Evolutionary conservation across 2,888 invertebrate genomes (phyloP).

Genomic region (Anthophora plumipes): DNA sequence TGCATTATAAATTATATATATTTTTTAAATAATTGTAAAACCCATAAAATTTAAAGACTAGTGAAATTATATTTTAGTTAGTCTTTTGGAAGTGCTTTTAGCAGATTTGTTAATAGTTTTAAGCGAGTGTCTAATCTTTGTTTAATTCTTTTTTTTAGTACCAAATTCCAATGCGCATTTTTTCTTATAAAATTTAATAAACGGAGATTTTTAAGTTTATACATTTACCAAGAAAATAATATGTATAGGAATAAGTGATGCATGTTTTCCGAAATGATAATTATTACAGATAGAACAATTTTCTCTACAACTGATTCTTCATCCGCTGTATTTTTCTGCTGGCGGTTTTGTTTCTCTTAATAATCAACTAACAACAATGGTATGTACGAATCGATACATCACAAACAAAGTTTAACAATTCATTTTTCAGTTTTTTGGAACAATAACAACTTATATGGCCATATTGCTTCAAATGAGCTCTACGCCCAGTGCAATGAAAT

Average conservation of each 20-base stretch:
- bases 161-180: too few species aligned
- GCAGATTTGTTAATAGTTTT: too few species aligned
- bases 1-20: neutral
- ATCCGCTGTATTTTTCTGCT: neutral
- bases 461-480: slow-evolving; percentile 8
- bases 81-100: too few species aligned
- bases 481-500: neutral
- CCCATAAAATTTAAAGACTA: too few species aligned
- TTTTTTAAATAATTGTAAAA: too few species aligned
- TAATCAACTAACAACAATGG: neutral
- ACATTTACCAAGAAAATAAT: too few species aligned
- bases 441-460: neutral
- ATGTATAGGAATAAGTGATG: too few species aligned
- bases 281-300: slow-evolving; percentile 4
- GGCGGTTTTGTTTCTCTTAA: neutral
- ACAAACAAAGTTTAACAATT: neutral
- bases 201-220: too few species aligned
- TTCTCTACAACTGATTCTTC: neutral
- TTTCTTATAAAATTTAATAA: too few species aligned
- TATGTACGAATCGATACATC: neutral
- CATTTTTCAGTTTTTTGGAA: slow-evolving; percentile 6
- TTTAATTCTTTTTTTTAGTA: too few species aligned
- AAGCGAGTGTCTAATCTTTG: too few species aligned
- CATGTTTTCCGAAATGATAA: neutral
- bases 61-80: too few species aligned